Percentiles rank a stretch among this genome's conserved stretches.
These are phyloP conservation scores for Zoanthus gigantus DNA, from an alignment of 92 coral and sea anemone species.

Conservation along the genomic window DNA sequence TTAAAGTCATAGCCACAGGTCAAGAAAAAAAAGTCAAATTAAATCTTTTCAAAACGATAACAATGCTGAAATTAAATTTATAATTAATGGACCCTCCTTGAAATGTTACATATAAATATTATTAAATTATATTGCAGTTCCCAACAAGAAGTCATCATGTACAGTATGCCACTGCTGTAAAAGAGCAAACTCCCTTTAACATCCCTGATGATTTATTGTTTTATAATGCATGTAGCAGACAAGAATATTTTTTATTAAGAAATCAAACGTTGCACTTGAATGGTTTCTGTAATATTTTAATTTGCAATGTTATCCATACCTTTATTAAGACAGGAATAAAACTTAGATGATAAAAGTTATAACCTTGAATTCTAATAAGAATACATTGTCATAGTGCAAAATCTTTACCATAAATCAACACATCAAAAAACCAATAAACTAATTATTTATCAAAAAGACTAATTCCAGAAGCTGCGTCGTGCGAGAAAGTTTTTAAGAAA, in stretches of 20 bases:
- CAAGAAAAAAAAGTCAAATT: not conserved
- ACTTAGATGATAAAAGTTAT: no score
- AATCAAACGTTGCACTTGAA: not conserved
- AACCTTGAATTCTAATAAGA: no score
- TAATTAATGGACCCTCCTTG: not conserved
- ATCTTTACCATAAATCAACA: no score
- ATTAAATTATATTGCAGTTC: not conserved
- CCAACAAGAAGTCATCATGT: not conserved
- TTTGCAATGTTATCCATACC: not conserved
- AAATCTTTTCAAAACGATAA: not conserved
- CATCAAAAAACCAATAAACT: no score
- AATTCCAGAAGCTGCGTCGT: not conserved
- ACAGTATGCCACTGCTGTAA: not conserved
- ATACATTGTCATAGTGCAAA: no score
- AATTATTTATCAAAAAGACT: not conserved
- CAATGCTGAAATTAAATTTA: not conserved
- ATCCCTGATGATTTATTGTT: conserved; percentile 41
- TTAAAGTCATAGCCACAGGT: not conserved
- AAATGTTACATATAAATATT: not conserved
- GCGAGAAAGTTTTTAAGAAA: no score
- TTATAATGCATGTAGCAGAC: conserved; percentile 13
- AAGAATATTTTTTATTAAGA: not conserved
- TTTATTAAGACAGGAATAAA: no score
- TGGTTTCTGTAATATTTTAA: not conserved
- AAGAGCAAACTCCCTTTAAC: not conserved